A percentile compares a stretch with the other conserved stretches of the same genome.
Conservation (phyloP, 2,113 vertebrate genomes). For the Grammomys surdaster region DNA sequence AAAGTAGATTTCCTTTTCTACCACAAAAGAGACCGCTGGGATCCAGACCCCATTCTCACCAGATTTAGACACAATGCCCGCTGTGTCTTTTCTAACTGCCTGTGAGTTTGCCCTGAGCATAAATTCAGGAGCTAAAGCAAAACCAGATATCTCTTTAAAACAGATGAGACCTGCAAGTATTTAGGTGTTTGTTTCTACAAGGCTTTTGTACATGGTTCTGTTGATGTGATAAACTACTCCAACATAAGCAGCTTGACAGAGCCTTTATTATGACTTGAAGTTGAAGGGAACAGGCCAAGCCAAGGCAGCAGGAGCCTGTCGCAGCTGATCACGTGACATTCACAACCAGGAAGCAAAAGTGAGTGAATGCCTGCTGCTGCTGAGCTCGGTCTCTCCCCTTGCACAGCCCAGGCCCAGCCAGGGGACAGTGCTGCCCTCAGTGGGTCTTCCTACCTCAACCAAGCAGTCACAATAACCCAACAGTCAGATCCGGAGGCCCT, state of each 20-base stretch:
- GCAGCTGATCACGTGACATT: not conserved
- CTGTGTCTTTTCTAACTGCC: not conserved
- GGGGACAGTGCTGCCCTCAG: not conserved
- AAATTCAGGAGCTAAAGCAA: constrained; percentile 13
- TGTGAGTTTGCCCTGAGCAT: not conserved
- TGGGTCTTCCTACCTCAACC: not conserved
- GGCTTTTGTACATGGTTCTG: not conserved
- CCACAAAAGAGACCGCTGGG: not conserved
- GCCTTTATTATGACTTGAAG: not conserved
- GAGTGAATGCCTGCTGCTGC: not conserved
- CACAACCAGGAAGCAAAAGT: not conserved
- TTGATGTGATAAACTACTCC: not conserved
- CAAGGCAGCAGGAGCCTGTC: not conserved
- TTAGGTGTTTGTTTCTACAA: not conserved
- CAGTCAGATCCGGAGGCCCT: not conserved
- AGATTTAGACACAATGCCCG: not conserved
- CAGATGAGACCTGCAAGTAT: not conserved
- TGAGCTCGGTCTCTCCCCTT: not conserved
- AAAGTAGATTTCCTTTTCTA: not conserved
- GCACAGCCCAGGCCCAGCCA: not conserved
- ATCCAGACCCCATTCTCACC: not conserved
- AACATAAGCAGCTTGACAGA: not conserved
- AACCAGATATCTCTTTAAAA: not conserved
- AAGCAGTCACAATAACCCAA: not conserved
- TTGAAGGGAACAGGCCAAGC: not conserved